phyloP scores from a whole-genome alignment of 2,113 vertebrate species.

The Leiothrix lutea region DNA sequence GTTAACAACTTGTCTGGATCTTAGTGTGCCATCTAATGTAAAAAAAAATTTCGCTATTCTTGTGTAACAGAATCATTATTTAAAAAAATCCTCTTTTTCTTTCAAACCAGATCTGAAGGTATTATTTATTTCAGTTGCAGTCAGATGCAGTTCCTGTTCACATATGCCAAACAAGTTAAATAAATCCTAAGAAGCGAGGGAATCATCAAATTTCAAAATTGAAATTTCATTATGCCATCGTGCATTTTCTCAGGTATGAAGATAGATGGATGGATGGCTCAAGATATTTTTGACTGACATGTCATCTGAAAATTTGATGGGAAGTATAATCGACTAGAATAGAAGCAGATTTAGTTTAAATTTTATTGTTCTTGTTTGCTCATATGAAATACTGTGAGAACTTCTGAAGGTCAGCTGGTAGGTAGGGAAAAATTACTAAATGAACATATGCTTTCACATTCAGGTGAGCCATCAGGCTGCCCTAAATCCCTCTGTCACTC shows the following conservation, averaged over 20 bases:
- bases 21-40: background rate
- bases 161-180: background rate
- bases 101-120: background rate
- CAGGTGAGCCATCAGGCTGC: background rate
- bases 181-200: background rate
- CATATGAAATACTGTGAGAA: background rate
- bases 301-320: background rate
- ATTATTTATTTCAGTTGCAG: background rate
- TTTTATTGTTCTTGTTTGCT: background rate
- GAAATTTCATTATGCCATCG: background rate
- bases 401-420: background rate
- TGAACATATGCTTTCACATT: rapidly evolving
- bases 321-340: background rate
- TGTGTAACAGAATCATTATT: background rate
- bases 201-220: background rate
- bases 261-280: background rate
- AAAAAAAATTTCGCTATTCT: background rate
- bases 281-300: background rate
- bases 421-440: background rate
- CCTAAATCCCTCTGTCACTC: background rate
- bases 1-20: background rate
- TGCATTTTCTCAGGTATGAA: background rate
- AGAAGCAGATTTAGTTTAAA: background rate
- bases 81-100: background rate
- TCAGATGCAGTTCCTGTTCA: background rate